Evolutionary conservation across 2,797 vertebrate genomes (phyloP).

Genomic region (Dermochelys coriacea): DNA sequence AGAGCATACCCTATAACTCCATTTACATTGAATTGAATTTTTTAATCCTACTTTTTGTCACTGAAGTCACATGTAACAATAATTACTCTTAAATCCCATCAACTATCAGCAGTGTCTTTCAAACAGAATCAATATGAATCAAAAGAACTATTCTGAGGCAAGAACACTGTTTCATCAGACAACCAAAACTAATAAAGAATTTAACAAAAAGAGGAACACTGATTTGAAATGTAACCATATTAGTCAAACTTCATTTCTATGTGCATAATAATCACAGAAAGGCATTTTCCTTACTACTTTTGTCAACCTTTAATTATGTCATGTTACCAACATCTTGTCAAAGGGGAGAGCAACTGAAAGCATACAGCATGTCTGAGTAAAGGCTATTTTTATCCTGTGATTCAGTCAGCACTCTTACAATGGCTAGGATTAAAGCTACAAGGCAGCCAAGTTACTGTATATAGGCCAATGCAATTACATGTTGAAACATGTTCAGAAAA

Average conservation of each 20-base stretch:
- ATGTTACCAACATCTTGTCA: slow-evolving; percentile 41
- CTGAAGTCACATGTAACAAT: slow-evolving; percentile 37
- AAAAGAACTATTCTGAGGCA: slow-evolving; percentile 27
- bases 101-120: slow-evolving; percentile 18
- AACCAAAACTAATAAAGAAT: background rate
- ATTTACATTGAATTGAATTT: slow-evolving; percentile 32
- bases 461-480: slow-evolving; percentile 50
- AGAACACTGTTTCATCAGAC: slow-evolving; percentile 30
- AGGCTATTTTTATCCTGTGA: slow-evolving; percentile 80
- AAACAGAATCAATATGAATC: slow-evolving; percentile 14
- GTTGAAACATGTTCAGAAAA: slow-evolving; percentile 40
- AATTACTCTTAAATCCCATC: slow-evolving; percentile 48
- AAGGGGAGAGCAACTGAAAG: slow-evolving; percentile 5
- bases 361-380: slow-evolving; percentile 71
- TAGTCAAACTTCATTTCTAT: background rate
- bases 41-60: slow-evolving; percentile 58
- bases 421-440: slow-evolving; percentile 40
- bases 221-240: slow-evolving; percentile 1
- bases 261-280: background rate
- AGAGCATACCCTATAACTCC: slow-evolving; percentile 28
- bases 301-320: slow-evolving; percentile 51
- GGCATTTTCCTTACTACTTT: background rate
- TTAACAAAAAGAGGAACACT: background rate
- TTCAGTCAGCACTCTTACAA: slow-evolving; percentile 64
- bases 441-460: slow-evolving; percentile 26